phyloP scores from a whole-genome alignment of 2,888 invertebrate species.

The Polymixis lichenea region DNA sequence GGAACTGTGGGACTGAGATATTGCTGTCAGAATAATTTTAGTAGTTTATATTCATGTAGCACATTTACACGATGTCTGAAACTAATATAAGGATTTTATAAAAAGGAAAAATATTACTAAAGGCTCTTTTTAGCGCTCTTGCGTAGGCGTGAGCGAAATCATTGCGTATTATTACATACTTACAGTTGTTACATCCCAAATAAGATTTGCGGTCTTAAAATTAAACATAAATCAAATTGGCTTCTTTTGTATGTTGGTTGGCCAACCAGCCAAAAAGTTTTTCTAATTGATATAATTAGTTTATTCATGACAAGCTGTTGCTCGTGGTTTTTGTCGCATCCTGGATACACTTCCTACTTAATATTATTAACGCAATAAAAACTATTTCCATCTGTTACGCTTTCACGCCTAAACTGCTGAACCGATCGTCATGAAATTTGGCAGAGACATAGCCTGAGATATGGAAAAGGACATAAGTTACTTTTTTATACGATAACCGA shows the following conservation, averaged over 20 bases:
- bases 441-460: no score
- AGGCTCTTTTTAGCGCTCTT: not conserved
- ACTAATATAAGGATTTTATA: not conserved
- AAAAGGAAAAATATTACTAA: not conserved
- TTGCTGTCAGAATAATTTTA: constrained; percentile 16
- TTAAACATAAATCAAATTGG: not conserved
- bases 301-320: not conserved
- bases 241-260: not conserved
- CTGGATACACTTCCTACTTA: not conserved
- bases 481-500: no score
- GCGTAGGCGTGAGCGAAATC: not conserved
- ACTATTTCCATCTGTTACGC: no score
- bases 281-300: not conserved
- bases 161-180: not conserved
- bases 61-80: not conserved
- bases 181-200: not conserved
- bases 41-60: constrained; percentile 12
- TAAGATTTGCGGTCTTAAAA: not conserved
- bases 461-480: no score
- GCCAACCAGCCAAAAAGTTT: not conserved
- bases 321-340: not conserved
- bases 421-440: no score
- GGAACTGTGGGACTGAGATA: constrained; percentile 1
- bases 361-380: no score
- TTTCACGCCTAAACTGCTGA: no score